phyloP scores from a whole-genome alignment of 1,140 invertebrate species.

The Bombus fervidus region DNA sequence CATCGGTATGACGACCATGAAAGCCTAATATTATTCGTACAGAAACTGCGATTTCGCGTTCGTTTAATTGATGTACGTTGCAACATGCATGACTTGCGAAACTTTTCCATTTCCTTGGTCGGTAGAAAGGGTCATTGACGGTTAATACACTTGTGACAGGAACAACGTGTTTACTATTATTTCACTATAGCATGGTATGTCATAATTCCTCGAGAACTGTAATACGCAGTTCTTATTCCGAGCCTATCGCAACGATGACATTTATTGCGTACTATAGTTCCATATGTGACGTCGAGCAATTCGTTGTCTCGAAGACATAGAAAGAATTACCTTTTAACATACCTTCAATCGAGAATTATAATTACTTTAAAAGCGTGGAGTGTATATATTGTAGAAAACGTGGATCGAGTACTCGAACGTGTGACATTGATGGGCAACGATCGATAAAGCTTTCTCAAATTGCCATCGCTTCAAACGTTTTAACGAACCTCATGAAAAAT shows the following conservation, averaged over 20 bases:
- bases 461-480: neutral
- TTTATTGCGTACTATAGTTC: neutral
- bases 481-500: neutral
- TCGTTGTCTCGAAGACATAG: neutral
- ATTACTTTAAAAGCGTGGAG: conserved; percentile 19
- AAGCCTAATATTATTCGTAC: neutral
- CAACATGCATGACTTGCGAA: neutral
- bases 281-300: neutral
- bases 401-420: too few relatives aligned
- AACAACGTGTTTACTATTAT: neutral
- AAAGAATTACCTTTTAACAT: neutral
- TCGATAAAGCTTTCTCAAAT: neutral
- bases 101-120: neutral
- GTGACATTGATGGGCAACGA: too few relatives aligned
- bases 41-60: neutral
- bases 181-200: neutral
- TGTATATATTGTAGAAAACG: neutral
- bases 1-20: too few relatives aligned
- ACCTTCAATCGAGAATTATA: neutral
- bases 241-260: neutral
- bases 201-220: neutral
- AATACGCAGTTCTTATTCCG: neutral
- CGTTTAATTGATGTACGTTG: neutral
- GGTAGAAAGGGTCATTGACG: neutral
- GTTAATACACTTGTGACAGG: neutral